Base-by-base conservation (phyloP, 2,113 vertebrate species). In the Mormyrus lacerda region DNA sequence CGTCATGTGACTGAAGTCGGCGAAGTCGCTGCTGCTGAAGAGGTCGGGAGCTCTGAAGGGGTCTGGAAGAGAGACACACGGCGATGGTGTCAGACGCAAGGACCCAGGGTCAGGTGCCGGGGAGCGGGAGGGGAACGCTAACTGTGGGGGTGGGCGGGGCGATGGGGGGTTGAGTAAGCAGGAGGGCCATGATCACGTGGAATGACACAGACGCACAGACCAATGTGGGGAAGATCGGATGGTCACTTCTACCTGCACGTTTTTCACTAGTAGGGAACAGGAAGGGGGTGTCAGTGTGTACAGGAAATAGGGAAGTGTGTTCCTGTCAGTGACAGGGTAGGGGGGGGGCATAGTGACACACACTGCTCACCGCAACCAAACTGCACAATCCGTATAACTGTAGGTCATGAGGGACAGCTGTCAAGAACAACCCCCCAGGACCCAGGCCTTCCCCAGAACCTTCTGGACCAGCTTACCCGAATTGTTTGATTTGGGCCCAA, bases 1-100 rank as follows among this genome's bases (percentile, higher is more conserved):
- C 91, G 97, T 96, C 98, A 99, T 99, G 88, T 97, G 97, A 95
- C 97, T 98, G 93, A 99, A 99, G 95, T 99, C 98, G 3, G 98
- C 98, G 93, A 99, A 99, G 90, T 97, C 97, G 88, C 96, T 93
- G 89, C 95, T 96, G 91, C 96, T 96, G 89, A 99, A 99, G 0
- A 97, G 96, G 92, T 98, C 98, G 69, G 93, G 90, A 0, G 96
- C 95, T 91, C 97, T 97, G 91, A 99, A 99, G 1, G 95, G 97
- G 94, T 98, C 98, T 99, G 90, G 47, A 88, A 90, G 87, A 89
- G 13, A 42, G 76, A 82, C 3, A 21, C 19, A 42, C 0, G 1
- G 35, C 4, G 5, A 21, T 2, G 19, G 8, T 76, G 69, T 76
- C 13, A 76, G 17, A 39, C 9, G 3, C 61, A 27, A 76, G 69